Evolutionary conservation across 2,888 invertebrate genomes (phyloP).

Genomic region (Cerastis rubricosa): DNA sequence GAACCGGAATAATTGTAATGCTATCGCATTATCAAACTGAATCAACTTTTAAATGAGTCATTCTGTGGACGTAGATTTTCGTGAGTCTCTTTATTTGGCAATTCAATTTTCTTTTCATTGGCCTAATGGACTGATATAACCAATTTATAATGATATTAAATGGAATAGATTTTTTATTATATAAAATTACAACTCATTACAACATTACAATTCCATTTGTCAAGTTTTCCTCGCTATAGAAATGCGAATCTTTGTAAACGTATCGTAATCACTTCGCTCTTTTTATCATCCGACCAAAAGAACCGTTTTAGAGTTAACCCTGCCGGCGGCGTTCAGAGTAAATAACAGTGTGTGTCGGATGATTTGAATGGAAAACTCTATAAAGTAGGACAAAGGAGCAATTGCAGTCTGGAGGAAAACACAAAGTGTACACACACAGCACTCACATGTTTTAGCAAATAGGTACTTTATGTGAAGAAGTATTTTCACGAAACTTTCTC

Average conservation of each 20-base stretch:
- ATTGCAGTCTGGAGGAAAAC: slow-evolving; percentile 41
- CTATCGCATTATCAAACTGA: slow-evolving; percentile 54
- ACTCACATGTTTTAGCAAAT: slow-evolving; percentile 36
- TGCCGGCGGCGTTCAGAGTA: slow-evolving; percentile 26
- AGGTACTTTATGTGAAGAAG: slow-evolving; percentile 29
- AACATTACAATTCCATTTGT: slow-evolving; percentile 68
- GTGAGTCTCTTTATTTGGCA: slow-evolving; percentile 68
- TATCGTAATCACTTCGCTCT: slow-evolving; percentile 40
- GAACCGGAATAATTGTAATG: slow-evolving; percentile 45
- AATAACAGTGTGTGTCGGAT: slow-evolving; percentile 49
- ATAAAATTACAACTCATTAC: no score
- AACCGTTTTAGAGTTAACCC: slow-evolving; percentile 36
- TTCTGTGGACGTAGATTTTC: slow-evolving; percentile 44
- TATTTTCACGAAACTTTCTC: slow-evolving; percentile 37
- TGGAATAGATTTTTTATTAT: slow-evolving; percentile 67
- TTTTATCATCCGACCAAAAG: slow-evolving; percentile 30
- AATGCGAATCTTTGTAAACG: slow-evolving; percentile 59
- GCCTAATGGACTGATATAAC: slow-evolving; percentile 77
- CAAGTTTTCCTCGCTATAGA: slow-evolving; percentile 65
- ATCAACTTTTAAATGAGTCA: slow-evolving; percentile 24
- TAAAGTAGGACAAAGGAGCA: slow-evolving; percentile 52
- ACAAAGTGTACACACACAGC: slow-evolving; percentile 39
- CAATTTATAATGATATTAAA: slow-evolving; percentile 74
- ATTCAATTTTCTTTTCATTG: slow-evolving; percentile 76
- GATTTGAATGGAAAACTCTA: slow-evolving; percentile 52